Evolutionary conservation across 2,888 invertebrate genomes (phyloP), one percentile per base, ranked within the genome.

Genomic region (Drosophila kambysellisi): DNA sequence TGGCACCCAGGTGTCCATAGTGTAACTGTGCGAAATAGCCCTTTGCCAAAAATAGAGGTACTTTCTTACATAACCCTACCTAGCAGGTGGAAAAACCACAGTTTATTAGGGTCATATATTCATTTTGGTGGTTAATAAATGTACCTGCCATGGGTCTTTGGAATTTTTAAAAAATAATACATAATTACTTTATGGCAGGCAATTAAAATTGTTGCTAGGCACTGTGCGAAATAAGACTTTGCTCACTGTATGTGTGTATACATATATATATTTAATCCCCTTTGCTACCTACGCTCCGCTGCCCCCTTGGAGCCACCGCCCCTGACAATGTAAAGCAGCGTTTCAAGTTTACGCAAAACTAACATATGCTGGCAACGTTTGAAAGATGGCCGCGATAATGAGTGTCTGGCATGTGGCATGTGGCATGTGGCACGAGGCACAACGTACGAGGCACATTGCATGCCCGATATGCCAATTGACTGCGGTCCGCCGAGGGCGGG

Each of bases 271-370:
- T 52, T 43, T 53, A 41, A 25, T 37, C 68, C 54, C 46, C 62
- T 59, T 64, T 59, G 58, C 53, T 33, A 20, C 50, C 46, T 51
- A 4, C 35, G n/a, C 37, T 7, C 20, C 43, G 30, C n/a, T 2
- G 39, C n/a, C 17, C 29, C 48, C 33, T 9, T 51, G 32, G 17
- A 17, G 29, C 41, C 30, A 37, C 64, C 35, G 43, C 58, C 58
- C 64, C 64, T 78, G 72, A 72, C 79, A 82, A 79, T 78, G 76
- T 75, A 82, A 61, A 83, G 89, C 82, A 79, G 86, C 88, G 85
- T 89, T 89, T 84, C 90, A 88, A 89, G 90, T 85, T 89, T 88
- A 88, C 74, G 75, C 78, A 81, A 66, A 90, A 88, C 85, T 86
- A 87, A 85, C 90, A 90, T 90, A 90, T 85, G 85, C 89, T 86